Percentiles rank a stretch among this genome's conserved stretches.
These are phyloP conservation scores for Papilio polyxenes DNA, from an alignment of 1,140 invertebrate genomes.

Conservation along the genomic window DNA sequence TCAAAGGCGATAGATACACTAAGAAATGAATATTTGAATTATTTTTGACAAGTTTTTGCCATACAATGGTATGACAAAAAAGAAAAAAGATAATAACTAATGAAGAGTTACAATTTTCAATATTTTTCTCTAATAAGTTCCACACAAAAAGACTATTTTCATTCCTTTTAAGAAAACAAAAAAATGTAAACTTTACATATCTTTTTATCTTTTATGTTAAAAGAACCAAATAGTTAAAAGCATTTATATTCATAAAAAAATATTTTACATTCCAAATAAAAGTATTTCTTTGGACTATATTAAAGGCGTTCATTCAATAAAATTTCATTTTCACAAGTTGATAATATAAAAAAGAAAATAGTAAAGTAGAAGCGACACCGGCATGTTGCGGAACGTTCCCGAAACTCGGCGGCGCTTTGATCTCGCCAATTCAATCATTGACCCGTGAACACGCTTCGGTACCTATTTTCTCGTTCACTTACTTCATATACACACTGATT, in stretches of 20 bases:
- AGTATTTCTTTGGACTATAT: background rate
- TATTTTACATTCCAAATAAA: background rate
- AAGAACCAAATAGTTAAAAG: background rate
- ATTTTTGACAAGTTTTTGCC: too few relatives aligned
- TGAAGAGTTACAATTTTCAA: too few relatives aligned
- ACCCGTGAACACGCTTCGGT: constrained; percentile 15
- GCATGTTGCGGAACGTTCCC: background rate
- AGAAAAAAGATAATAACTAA: too few relatives aligned
- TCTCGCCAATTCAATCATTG: constrained; percentile 23
- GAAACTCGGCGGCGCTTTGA: constrained; percentile 11
- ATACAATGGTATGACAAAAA: too few relatives aligned
- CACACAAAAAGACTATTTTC: background rate
- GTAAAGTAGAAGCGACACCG: background rate
- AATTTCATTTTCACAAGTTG: background rate
- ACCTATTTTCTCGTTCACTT: constrained; percentile 13
- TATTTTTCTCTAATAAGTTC: too few relatives aligned
- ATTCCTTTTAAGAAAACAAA: background rate
- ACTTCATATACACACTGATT: background rate
- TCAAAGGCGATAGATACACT: too few relatives aligned
- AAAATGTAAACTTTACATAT: background rate
- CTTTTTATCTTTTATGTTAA: background rate
- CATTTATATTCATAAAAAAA: background rate
- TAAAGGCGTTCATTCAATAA: background rate
- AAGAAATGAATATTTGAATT: too few relatives aligned
- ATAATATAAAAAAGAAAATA: background rate